Evolutionary conservation across 2,888 invertebrate genomes (phyloP).

Genomic region (Drosophila robusta): DNA sequence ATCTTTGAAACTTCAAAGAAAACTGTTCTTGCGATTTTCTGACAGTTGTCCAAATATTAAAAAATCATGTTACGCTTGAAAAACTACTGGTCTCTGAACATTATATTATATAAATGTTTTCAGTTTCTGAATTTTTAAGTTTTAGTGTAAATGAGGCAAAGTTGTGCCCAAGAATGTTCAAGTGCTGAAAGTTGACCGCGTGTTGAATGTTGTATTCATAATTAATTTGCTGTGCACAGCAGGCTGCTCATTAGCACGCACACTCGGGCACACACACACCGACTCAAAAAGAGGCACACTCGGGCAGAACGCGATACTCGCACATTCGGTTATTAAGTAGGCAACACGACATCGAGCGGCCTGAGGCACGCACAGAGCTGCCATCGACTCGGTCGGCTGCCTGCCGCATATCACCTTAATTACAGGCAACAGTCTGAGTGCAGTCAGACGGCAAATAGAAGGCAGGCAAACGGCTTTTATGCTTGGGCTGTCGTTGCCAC

Average conservation of each 20-base stretch:
- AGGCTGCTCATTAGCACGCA: conserved; percentile 76
- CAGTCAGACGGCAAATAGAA: conserved; percentile 77
- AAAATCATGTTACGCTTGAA: no score
- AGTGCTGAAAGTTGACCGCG: conserved; percentile 45
- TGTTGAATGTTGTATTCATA: conserved; percentile 71
- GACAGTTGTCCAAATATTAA: no score
- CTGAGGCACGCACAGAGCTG: conserved; percentile 46
- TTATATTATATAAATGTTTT: no score
- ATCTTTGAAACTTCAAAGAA: no score
- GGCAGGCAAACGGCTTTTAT: conserved; percentile 78
- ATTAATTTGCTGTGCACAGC: conserved; percentile 73
- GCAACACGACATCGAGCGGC: conserved; percentile 24
- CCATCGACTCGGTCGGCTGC: conserved; percentile 62
- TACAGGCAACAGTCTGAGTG: conserved; percentile 81
- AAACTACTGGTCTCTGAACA: no score
- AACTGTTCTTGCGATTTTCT: no score
- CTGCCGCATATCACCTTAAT: conserved; percentile 81
- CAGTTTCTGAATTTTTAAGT: conserved; percentile 16
- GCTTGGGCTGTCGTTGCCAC: conserved; percentile 63
- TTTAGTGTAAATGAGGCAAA: not conserved
- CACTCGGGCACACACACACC: conserved; percentile 7
- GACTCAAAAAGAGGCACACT: not conserved
- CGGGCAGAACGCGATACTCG: conserved; percentile 4
- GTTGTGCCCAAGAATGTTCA: conserved; percentile 39
- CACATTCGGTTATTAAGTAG: conserved; percentile 36